Evolutionary conservation across 2,797 vertebrate genomes (phyloP), one percentile per base, ranked within the genome.

Genomic region (Mormyrops boulengeri): DNA sequence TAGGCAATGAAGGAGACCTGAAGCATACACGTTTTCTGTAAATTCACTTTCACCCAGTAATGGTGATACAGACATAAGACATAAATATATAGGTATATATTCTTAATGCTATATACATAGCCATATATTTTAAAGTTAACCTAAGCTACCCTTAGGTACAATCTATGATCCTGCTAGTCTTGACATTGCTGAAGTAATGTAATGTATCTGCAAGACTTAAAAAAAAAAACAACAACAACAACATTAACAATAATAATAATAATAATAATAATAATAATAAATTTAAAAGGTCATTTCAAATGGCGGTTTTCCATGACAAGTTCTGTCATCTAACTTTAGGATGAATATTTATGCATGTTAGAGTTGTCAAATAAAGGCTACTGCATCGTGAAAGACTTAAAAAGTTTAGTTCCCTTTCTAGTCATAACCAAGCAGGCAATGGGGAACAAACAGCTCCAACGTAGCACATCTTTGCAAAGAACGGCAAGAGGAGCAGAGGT

Each of bases 81-180:
- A 60, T 44, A 89, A 60, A 85, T 60, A 87, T 41, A 52, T 84
- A 84, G 30, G 34, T 84, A 84, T 84, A 55, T 53, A 87, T 38
- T 41, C 77, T 82, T 82, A 82, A 87, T 87, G 30, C 52, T 57
- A 57, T 87, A 87, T 60, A 87, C 53, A 87, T 55, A 87, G 52
- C 49, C 85, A 57, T 38, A 34, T 57, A 87, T 49, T 85, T 85
- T 17, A 60, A 57, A 26, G 52, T 57, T 19, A 87, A 85, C 44
- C 49, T 50, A 85, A 87, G 26, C 53, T 41, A 34, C 12, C 14
- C 52, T 87, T 38, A 38, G 53, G 85, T 38, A 57, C 9, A n/a
- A 60, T 52, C 53, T 87, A 57, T 12, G 4, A 85, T 85, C n/a
- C 49, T 12, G 49, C 82, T 49, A 85, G 44, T 85, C 22, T 47